These are phyloP conservation scores for Helicoverpa assulta DNA, from an alignment of 2,888 invertebrate genomes.

Conservation along the genomic window DNA sequence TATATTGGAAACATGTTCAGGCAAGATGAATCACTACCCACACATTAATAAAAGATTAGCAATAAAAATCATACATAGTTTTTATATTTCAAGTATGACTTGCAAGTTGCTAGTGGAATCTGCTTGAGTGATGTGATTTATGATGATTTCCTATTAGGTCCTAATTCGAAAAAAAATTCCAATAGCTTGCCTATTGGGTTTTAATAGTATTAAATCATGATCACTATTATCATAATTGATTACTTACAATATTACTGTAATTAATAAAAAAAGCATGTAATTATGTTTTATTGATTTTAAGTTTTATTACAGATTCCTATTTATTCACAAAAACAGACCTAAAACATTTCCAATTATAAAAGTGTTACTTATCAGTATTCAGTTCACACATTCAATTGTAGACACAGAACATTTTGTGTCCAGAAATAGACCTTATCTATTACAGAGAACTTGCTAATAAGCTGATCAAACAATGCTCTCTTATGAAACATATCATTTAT, in stretches of 20 bases:
- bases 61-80: not conserved
- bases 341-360: too few relatives aligned
- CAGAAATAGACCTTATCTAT: slow-evolving; percentile 54
- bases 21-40: not conserved
- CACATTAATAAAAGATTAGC: not conserved
- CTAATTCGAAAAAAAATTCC: not conserved
- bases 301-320: too few relatives aligned
- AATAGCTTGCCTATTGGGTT: slow-evolving; percentile 3
- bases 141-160: not conserved
- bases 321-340: too few relatives aligned
- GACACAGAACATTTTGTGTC: slow-evolving; percentile 19
- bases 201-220: not conserved
- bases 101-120: not conserved
- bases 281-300: too few relatives aligned
- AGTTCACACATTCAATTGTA: slow-evolving; percentile 14
- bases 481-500: slow-evolving; percentile 43
- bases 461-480: slow-evolving; percentile 47
- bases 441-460: slow-evolving; percentile 39
- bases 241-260: too few relatives aligned
- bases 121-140: not conserved
- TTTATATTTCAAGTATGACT: not conserved
- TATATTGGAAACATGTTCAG: slow-evolving; percentile 16
- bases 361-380: too few relatives aligned
- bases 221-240: too few relatives aligned
- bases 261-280: too few relatives aligned